These are phyloP conservation scores for Pseudobourletiella spinata DNA, from an alignment of 1,140 invertebrate species.

Conservation along the genomic window DNA sequence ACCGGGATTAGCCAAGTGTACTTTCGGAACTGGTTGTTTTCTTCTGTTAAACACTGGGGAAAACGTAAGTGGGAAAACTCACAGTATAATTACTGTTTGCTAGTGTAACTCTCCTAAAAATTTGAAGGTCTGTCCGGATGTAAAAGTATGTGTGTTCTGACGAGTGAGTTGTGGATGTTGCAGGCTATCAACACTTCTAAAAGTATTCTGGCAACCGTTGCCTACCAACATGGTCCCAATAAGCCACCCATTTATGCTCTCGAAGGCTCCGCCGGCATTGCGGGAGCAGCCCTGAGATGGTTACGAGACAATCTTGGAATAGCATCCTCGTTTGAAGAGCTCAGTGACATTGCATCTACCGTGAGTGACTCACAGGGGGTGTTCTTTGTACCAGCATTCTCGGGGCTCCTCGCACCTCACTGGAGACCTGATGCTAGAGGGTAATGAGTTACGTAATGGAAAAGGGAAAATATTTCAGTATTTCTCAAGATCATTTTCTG, in stretches of 20 bases:
- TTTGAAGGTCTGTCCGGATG: too few species aligned
- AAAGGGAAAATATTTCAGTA: neutral
- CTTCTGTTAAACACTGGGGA: constrained; percentile 89
- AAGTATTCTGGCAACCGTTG: constrained; percentile 86
- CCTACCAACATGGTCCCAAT: constrained; percentile 75
- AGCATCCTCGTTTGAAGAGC: constrained; percentile 60
- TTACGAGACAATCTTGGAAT: constrained; percentile 77
- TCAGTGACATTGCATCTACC: constrained; percentile 61
- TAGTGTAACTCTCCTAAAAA: too few species aligned
- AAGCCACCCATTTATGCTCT: constrained; percentile 71
- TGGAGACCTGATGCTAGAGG: constrained; percentile 87
- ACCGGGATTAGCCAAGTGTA: constrained; percentile 77
- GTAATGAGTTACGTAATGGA: too few species aligned
- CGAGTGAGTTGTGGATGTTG: too few species aligned
- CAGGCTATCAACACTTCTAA: constrained; percentile 69
- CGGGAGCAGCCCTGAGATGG: constrained; percentile 81
- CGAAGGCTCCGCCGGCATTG: constrained; percentile 89
- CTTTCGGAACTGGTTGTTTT: constrained; percentile 94
- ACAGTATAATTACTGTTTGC: too few species aligned
- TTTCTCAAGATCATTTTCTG: too few species aligned
- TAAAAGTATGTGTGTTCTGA: too few species aligned
- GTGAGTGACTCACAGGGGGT: constrained; percentile 73
- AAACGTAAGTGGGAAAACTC: constrained; percentile 48
- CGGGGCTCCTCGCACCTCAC: constrained; percentile 88
- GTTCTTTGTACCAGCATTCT: constrained; percentile 90